phyloP scores from a whole-genome alignment of 2,113 vertebrate genomes.

The Tyrannus savana region DNA sequence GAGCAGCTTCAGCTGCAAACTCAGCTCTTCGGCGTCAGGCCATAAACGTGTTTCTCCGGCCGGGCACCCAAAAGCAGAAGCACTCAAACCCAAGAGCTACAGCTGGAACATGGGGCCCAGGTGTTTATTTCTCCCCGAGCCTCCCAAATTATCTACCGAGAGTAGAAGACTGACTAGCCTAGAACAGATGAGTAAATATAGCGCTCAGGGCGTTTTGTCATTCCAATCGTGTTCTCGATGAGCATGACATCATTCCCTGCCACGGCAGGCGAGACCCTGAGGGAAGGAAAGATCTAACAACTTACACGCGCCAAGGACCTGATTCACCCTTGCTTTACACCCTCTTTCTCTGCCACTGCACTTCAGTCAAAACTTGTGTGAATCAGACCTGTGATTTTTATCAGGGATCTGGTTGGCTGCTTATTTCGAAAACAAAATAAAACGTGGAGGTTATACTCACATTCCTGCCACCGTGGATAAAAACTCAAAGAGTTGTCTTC shows the following conservation, averaged over 20 bases:
- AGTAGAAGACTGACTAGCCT: not conserved
- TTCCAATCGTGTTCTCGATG: not conserved
- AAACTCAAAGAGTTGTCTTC: not conserved
- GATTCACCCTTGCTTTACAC: not conserved
- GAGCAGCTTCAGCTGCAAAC: conserved; percentile 16
- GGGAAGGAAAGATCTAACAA: not conserved
- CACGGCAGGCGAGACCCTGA: not conserved
- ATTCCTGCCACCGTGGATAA: not conserved
- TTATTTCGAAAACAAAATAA: not conserved
- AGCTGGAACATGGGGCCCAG: not conserved
- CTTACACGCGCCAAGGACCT: not conserved
- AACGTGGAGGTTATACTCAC: not conserved
- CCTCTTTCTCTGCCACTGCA: not conserved
- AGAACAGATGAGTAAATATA: not conserved
- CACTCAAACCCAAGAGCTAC: not conserved
- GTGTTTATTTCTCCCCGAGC: not conserved
- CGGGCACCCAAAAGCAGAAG: not conserved
- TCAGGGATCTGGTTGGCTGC: not conserved
- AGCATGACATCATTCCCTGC: not conserved
- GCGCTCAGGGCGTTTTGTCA: not conserved
- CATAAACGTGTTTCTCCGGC: accelerated
- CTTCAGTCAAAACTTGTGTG: not conserved
- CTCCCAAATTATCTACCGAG: not conserved
- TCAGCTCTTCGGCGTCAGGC: not conserved
- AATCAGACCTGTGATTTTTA: not conserved